Evolutionary conservation across 1,140 invertebrate genomes (phyloP), one percentile per base, ranked within the genome.

Genomic region (Drosophila ercepeae): DNA sequence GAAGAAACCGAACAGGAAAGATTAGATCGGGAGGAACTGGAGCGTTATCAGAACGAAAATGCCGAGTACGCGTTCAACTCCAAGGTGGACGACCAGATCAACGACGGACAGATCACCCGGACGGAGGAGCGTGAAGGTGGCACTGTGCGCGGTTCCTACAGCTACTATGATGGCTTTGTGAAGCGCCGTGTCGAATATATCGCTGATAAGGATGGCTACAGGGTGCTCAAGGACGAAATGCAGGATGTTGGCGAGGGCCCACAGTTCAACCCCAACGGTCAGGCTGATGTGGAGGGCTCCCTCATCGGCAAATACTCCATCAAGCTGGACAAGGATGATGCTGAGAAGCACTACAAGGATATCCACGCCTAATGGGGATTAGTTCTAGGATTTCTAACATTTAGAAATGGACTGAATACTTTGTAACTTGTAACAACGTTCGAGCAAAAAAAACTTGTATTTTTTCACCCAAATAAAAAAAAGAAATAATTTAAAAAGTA

Each of bases 181-280:
- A 83, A 84, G 53, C 90, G 93, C n/a, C 93, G 90, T 5, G 92
- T 93, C 0, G 82, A 92, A 48, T 94, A 94, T 71, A 92, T 91
- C 48, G 93, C 93, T 75, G 93, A 94, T 78, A 92, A 94, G 76
- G 92, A 93, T 57, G 93, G 93, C 55, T 94, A 94, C 88, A 84
- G 93, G 71, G 92, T 94, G 16, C 68, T 92, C 3, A 92, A 91
- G 65, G 92, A 93, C 57, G 90, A 91, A 16, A 90, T 84, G 54
- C 78, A 93, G 69, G 90, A 92, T 2, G 91, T 93, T 61, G 92
- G 92, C 16, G 70, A 92, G 29, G 93, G 93, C 9, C 93, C 93
- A 7, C 36, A 78, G 4, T 79, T 92, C 52, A 91, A 93, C 77
- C 63, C 77, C 3, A 73, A 92, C 1, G 93, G 93, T 4, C 78